A percentile compares a stretch with the other conserved stretches of the same genome.
phyloP scores from a whole-genome alignment of 1,140 invertebrate species.

The Dreissena polymorpha region DNA sequence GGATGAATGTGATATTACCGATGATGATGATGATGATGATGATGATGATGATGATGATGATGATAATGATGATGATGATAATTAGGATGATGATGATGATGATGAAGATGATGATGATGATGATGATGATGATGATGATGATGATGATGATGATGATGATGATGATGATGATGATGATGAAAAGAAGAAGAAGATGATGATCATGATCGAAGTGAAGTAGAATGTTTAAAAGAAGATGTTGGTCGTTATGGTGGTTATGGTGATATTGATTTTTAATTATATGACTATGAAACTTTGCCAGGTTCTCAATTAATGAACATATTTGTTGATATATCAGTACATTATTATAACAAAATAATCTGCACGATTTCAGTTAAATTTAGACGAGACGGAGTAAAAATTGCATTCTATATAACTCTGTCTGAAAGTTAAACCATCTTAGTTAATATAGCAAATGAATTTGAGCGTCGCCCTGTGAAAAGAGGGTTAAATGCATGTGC shows the following conservation, averaged over 20 bases:
- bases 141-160: not conserved
- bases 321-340: too few species aligned
- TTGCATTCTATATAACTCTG: too few species aligned
- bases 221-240: slow-evolving; percentile 4
- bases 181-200: slow-evolving; percentile 19
- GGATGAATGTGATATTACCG: too few species aligned
- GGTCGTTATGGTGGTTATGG: not conserved
- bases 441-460: too few species aligned
- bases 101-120: slow-evolving; percentile 23
- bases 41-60: slow-evolving; percentile 33
- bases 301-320: too few species aligned
- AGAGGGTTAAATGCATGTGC: too few species aligned
- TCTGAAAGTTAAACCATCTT: too few species aligned
- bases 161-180: not conserved
- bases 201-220: slow-evolving; percentile 12
- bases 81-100: slow-evolving; percentile 30
- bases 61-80: slow-evolving; percentile 28
- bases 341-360: too few species aligned
- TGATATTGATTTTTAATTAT: slow-evolving; percentile 1
- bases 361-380: too few species aligned
- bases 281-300: too few species aligned
- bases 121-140: slow-evolving; percentile 17
- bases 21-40: slow-evolving; percentile 17
- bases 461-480: too few species aligned
- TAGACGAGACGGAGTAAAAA: too few species aligned